Conservation (phyloP, 2,888 invertebrate species). For the Cynaeus angustus region DNA sequence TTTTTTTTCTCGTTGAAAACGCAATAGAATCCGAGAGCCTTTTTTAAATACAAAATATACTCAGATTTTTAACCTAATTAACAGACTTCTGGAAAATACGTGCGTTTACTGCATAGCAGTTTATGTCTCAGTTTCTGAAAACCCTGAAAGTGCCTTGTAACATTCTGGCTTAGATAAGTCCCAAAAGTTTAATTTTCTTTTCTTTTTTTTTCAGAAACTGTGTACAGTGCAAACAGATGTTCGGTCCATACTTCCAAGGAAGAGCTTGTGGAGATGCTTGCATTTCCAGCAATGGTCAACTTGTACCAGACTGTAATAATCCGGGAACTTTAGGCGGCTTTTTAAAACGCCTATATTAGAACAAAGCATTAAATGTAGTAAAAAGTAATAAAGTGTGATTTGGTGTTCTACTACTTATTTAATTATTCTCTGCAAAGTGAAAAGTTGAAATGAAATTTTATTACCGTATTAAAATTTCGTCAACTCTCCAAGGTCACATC, state of each 20-base stretch:
- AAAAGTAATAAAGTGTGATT: background rate
- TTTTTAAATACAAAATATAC: too few relatives aligned
- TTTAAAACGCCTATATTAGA: slow-evolving; percentile 64
- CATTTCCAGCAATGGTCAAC: slow-evolving; percentile 63
- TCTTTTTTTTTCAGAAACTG: slow-evolving; percentile 67
- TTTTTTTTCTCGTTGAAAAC: too few relatives aligned
- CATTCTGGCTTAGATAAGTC: too few relatives aligned
- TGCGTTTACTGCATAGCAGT: too few relatives aligned
- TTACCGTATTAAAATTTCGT: background rate
- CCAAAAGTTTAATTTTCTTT: too few relatives aligned
- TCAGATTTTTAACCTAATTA: too few relatives aligned
- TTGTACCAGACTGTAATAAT: slow-evolving; percentile 73
- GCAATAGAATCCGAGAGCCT: too few relatives aligned
- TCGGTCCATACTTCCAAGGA: slow-evolving; percentile 72
- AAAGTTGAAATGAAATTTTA: background rate
- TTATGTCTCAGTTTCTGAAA: too few relatives aligned
- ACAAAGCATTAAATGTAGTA: background rate
- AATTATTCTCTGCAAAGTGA: too few relatives aligned
- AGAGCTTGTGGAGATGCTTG: slow-evolving; percentile 72
- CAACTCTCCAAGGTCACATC: background rate
- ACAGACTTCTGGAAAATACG: too few relatives aligned
- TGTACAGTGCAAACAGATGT: slow-evolving; percentile 73
- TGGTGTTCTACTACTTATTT: background rate
- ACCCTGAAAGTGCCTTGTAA: too few relatives aligned
- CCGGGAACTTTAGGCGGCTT: slow-evolving; percentile 71